These are phyloP conservation scores for Pogoniulus pusillus DNA, from an alignment of 2,797 vertebrate species.

Conservation along the genomic window DNA sequence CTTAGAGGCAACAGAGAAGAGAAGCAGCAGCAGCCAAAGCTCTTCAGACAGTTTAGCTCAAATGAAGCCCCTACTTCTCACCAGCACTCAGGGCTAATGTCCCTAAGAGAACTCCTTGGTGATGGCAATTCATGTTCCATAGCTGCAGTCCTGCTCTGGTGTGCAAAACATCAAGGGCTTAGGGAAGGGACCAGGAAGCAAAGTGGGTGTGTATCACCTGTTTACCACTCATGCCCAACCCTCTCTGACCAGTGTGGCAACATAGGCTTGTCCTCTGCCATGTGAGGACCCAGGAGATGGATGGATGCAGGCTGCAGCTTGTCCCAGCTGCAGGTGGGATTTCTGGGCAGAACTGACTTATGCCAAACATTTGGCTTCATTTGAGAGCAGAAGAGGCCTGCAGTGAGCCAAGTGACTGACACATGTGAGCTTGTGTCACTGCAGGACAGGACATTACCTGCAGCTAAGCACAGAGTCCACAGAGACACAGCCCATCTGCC, in stretches of 20 bases:
- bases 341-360: background rate
- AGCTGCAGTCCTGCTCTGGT: background rate
- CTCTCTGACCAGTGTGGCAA: background rate
- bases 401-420: background rate
- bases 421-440: background rate
- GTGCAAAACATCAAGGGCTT: background rate
- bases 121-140: background rate
- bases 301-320: background rate
- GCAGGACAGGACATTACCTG: background rate
- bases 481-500: fast-evolving
- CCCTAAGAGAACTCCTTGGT: background rate
- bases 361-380: background rate
- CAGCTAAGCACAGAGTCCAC: background rate
- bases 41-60: background rate
- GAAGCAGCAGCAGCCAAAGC: background rate
- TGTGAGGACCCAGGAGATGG: background rate
- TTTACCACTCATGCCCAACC: background rate
- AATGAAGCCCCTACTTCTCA: background rate
- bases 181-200: background rate
- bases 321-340: background rate
- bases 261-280: background rate
- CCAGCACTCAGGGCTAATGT: background rate
- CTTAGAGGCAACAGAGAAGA: background rate
- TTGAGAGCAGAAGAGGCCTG: background rate
- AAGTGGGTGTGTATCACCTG: background rate